Conservation (phyloP, 1,140 invertebrate species). For the Nephila pilipes region DNA sequence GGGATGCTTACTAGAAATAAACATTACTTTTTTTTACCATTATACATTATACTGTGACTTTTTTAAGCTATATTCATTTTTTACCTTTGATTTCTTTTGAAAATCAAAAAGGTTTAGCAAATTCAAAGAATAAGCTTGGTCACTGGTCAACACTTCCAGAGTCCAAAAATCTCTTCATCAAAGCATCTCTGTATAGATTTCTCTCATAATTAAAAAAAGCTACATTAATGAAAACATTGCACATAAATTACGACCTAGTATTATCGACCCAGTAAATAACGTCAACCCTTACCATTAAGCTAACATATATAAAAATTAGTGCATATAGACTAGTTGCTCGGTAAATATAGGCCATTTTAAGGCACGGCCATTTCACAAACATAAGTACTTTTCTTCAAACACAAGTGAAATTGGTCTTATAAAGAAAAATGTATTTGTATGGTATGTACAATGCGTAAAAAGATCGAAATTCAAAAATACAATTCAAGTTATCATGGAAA, state of each 20-base stretch:
- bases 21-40: neutral
- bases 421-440: slow-evolving; percentile 65
- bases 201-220: slow-evolving; percentile 72
- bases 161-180: slow-evolving; percentile 55
- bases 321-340: slow-evolving; percentile 76
- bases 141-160: slow-evolving; percentile 61
- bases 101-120: neutral
- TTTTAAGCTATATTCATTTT: neutral
- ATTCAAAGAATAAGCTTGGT: neutral
- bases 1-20: neutral
- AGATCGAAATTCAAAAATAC: slow-evolving; percentile 70
- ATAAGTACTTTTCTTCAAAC: slow-evolving; percentile 76
- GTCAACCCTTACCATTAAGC: slow-evolving; percentile 76
- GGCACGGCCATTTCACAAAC: slow-evolving; percentile 74
- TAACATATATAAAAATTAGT: slow-evolving; percentile 77
- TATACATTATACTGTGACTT: neutral
- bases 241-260: slow-evolving; percentile 74
- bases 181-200: slow-evolving; percentile 46
- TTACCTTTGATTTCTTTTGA: neutral
- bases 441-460: slow-evolving; percentile 73
- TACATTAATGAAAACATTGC: slow-evolving; percentile 76
- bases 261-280: slow-evolving; percentile 72
- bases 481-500: slow-evolving; percentile 39
- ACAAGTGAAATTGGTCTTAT: slow-evolving; percentile 66
- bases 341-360: slow-evolving; percentile 72